Conservation (phyloP, 2,888 invertebrate species). For the Melanostoma mellinum region DNA sequence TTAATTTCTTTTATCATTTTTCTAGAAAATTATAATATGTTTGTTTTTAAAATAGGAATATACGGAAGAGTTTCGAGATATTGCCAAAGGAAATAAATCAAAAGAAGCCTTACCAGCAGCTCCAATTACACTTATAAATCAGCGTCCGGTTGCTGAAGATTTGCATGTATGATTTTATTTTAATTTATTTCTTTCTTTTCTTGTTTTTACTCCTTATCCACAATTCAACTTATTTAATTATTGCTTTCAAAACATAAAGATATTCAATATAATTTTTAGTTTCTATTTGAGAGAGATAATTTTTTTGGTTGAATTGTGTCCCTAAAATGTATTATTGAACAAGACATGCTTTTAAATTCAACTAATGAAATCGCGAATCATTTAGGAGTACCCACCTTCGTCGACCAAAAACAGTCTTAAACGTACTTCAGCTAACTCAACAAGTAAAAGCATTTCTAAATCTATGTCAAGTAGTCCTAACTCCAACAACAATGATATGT, state of each 20-base stretch:
- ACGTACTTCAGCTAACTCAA: constrained; percentile 82
- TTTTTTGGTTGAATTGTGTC: too few species aligned
- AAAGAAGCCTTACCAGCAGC: constrained; percentile 96
- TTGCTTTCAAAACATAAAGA: too few species aligned
- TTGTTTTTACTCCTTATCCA: constrained; percentile 71
- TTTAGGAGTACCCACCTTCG: constrained; percentile 84
- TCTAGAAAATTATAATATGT: constrained; percentile 20
- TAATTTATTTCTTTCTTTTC: constrained; percentile 69
- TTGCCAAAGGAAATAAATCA: constrained; percentile 94
- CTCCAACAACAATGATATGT: constrained; percentile 63
- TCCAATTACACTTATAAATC: constrained; percentile 96
- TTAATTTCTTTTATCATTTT: constrained; percentile 19
- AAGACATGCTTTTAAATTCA: too few species aligned
- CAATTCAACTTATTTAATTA: too few species aligned
- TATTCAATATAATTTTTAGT: too few species aligned
- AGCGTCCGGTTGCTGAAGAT: constrained; percentile 97
- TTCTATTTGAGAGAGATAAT: too few species aligned
- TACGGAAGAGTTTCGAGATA: constrained; percentile 98
- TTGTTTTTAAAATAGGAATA: constrained; percentile 88
- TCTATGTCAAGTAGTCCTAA: constrained; percentile 59
- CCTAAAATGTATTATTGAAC: too few species aligned
- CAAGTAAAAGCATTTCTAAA: constrained; percentile 67
- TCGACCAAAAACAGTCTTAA: constrained; percentile 83
- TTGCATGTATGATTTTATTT: constrained; percentile 85
- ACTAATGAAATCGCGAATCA: constrained; percentile 25